A percentile compares a stretch with the other conserved stretches of the same genome.
Evolutionary conservation across 2,113 vertebrate species (phyloP).

Genomic region (Chaetura pelagica): DNA sequence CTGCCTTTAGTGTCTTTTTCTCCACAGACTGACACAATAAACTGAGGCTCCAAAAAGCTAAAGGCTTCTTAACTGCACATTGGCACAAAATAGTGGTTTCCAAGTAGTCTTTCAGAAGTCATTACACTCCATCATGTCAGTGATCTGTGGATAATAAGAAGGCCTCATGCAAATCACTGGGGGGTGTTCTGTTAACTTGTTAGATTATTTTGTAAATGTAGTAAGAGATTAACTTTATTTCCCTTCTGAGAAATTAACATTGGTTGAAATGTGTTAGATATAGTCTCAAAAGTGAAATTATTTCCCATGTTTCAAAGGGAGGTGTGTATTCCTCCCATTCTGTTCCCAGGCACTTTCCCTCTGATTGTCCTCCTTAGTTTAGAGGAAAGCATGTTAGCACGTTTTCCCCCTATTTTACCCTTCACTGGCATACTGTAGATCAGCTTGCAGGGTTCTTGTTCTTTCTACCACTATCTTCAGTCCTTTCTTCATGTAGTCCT

Average conservation of each 20-base stretch:
- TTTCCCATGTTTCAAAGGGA: not conserved
- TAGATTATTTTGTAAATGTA: slow-evolving; percentile 56
- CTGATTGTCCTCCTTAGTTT: not conserved
- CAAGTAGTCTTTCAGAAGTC: slow-evolving; percentile 50
- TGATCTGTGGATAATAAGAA: slow-evolving; percentile 55
- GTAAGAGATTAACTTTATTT: slow-evolving; percentile 48
- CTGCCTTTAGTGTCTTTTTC: slow-evolving; percentile 54
- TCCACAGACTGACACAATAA: slow-evolving; percentile 62
- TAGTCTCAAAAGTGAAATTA: slow-evolving; percentile 5
- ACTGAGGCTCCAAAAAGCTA: slow-evolving; percentile 37
- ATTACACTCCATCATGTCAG: slow-evolving; percentile 43
- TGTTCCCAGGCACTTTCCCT: not conserved
- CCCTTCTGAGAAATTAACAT: slow-evolving; percentile 50
- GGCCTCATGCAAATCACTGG: slow-evolving; percentile 25
- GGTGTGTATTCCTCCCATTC: not conserved
- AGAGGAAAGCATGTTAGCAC: not conserved
- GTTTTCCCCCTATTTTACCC: not conserved
- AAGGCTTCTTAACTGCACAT: slow-evolving; percentile 63
- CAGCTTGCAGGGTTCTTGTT: not conserved
- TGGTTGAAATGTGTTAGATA: not conserved
- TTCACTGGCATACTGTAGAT: not conserved
- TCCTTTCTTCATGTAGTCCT: not conserved
- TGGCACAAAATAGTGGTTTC: slow-evolving; percentile 61
- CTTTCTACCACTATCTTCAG: not conserved
- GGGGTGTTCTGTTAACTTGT: slow-evolving; percentile 42